A percentile compares a stretch with the other conserved stretches of the same genome.
These are phyloP conservation scores for Trochalopteron elliotii DNA, from an alignment of 2,113 vertebrate species.

Conservation along the genomic window DNA sequence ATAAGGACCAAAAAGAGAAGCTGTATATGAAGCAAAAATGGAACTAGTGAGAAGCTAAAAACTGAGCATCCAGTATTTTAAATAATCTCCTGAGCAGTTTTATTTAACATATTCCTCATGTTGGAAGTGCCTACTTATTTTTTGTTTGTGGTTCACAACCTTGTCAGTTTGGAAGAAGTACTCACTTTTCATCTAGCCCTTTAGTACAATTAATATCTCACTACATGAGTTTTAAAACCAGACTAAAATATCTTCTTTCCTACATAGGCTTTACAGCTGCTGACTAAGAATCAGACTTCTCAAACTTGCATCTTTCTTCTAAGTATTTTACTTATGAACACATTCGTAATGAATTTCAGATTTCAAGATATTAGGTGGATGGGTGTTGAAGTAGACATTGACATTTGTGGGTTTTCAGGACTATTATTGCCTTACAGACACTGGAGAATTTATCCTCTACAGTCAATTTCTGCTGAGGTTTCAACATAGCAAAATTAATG, in stretches of 20 bases:
- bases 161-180: neutral
- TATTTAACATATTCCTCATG: neutral
- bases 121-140: neutral
- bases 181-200: neutral
- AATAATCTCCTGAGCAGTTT: neutral
- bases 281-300: neutral
- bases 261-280: neutral
- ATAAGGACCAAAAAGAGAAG: neutral
- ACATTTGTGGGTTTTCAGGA: neutral
- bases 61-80: neutral
- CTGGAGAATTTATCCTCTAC: neutral
- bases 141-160: neutral
- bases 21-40: neutral
- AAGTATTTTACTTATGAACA: neutral
- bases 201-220: neutral
- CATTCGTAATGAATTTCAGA: neutral
- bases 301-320: neutral
- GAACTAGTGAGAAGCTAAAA: neutral
- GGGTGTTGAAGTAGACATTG: accelerated
- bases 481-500: neutral
- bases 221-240: neutral
- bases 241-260: neutral
- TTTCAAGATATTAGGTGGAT: neutral
- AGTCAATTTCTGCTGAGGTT: neutral
- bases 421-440: neutral